Base-by-base conservation (phyloP, 2,113 vertebrate species). In the Odontesthes bonariensis region DNA sequence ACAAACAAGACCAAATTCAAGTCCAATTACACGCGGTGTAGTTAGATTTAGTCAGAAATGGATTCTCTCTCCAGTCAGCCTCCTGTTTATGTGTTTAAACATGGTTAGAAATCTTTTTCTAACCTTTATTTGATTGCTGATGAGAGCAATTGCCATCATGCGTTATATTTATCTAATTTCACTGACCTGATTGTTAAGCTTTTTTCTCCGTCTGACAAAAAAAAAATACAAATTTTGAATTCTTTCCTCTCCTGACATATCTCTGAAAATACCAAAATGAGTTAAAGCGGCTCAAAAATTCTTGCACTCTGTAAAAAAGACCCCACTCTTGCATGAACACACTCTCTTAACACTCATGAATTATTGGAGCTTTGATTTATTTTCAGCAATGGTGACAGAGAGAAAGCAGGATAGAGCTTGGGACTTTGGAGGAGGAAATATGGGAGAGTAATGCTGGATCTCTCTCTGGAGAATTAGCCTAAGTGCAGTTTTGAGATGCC, bases 341-440 rank as follows among this genome's bases (percentile, higher is more conserved):
- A 77, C 81, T 49, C 73, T 73, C 49, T 80, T 85, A 78, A 33
- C 66, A 65, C 86, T 87, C 79, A 69, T 92, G 83, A 91, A 90
- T 91, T 86, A 89, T 89, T 89, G 73, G 68, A 58, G 75, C 84
- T 90, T 89, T 91, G 89, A 87, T 89, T 88, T 82, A 81, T 87
- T 91, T 86, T 69, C 23, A 71, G 71, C 42, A 42, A 19, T 65
- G 77, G 87, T 86, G 88, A 74, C 77, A 75, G 77, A 66, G 67
- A 66, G 76, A 42, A 23, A 69, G 62, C 22, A 12, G 56, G 69
- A n/a, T n/a, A 3, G n/a, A 73, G 67, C 44, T 3, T 32, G 47
- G 75, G 68, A 82, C 77, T 70, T 27, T 63, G 55, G 42, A 64
- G 46, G 32, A 74, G 69, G 71, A 75, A 62, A 68, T 77, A 67